These are phyloP conservation scores for Melanostoma scalare DNA, from an alignment of 2,888 invertebrate genomes.

Conservation along the genomic window DNA sequence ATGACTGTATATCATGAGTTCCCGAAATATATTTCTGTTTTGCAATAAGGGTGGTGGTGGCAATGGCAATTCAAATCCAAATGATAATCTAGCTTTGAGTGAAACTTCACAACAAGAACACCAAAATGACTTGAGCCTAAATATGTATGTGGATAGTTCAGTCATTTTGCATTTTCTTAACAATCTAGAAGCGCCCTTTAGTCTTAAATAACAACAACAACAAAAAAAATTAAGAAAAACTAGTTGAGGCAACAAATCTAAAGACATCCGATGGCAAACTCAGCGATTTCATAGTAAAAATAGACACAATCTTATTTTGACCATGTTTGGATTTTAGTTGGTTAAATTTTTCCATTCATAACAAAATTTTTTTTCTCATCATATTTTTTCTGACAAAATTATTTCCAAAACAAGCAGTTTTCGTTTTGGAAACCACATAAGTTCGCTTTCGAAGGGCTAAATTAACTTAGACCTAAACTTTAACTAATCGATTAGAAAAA, in stretches of 20 bases:
- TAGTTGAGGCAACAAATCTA: too few species aligned
- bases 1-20: constrained; percentile 15
- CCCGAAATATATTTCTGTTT: constrained; percentile 17
- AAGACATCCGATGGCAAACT: neutral
- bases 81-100: too few species aligned
- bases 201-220: too few species aligned
- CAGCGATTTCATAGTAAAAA: neutral
- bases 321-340: neutral
- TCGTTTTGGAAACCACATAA: neutral
- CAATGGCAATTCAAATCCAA: too few species aligned
- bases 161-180: too few species aligned
- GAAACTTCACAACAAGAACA: too few species aligned
- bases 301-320: neutral
- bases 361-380: neutral
- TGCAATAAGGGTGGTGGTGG: neutral
- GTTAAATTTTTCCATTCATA: neutral
- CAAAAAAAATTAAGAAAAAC: too few species aligned
- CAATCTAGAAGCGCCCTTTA: too few species aligned
- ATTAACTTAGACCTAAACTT: neutral
- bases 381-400: neutral
- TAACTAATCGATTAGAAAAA: constrained; percentile 55
- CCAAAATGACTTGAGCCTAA: too few species aligned
- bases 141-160: too few species aligned
- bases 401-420: neutral
- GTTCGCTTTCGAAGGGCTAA: neutral